Evolutionary conservation across 2,113 vertebrate species (phyloP), one percentile per base, ranked within the genome.

Genomic region (Chunga burmeisteri): DNA sequence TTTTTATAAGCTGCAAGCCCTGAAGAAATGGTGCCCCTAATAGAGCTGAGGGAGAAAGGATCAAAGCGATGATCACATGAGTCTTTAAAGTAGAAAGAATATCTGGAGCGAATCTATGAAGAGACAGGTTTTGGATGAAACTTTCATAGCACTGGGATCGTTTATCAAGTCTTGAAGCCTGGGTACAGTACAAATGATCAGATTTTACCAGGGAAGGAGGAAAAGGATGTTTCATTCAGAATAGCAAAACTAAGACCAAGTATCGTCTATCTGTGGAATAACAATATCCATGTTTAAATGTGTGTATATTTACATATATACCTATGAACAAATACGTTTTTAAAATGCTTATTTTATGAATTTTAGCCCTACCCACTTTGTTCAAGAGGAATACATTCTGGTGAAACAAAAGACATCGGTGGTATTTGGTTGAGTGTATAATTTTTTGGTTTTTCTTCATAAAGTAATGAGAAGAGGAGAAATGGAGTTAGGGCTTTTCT

Each of bases 1-100:
- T 95, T 97, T 96, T 97, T 95, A 97, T 95, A 98, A 96, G 93
- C 89, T 96, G 81, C 94, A 97, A 93, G 67, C 85, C 93, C 94
- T 95, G 86, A 95, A 97, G 96, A 94, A 93, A 93, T 59, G 95
- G 86, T 71, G 84, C 81, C 93, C 85, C 84, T 96, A 90, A 85
- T 93, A 97, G 93, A 97, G 95, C 86, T 91, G 90, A 96, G 52
- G 71, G 92, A 95, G 80, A 96, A 80, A 44, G 70, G 87, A 97
- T 98, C 95, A 97, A 97, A 97, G 96, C 2, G 44, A 65, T 93
- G 79, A 96, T 96, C 92, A 94, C 94, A 89, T 97, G 95, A 95
- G 95, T 97, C 89, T 97, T 86, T 96, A 98, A 93, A 86, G 78
- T 46, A 91, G 87, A 97, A 97, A 94, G 93, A 86, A 93, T 96